Conservation (phyloP, 2,888 invertebrate species). For the Chloromyia formosa region DNA sequence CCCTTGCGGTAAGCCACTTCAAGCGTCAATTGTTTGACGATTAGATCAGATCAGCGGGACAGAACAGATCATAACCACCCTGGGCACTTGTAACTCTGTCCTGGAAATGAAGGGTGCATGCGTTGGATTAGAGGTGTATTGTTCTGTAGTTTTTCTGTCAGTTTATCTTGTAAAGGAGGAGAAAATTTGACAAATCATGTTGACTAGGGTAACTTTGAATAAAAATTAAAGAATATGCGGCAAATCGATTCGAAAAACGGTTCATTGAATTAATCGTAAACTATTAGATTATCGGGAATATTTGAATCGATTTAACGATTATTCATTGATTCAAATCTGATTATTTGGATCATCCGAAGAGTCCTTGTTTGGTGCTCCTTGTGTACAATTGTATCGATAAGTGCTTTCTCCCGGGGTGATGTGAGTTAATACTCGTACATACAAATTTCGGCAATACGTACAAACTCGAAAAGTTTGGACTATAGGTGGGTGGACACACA, state of each 20-base stretch:
- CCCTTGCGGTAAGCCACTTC: conserved; percentile 15
- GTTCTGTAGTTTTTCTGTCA: conserved; percentile 48
- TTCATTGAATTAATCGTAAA: not conserved
- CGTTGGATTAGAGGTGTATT: conserved; percentile 43
- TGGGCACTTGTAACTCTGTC: conserved; percentile 32
- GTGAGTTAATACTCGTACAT: too few relatives aligned
- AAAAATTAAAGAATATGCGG: conserved; percentile 2
- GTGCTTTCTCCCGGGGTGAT: too few relatives aligned
- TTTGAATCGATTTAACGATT: conserved; percentile 42
- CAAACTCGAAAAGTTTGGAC: too few relatives aligned
- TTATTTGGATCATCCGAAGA: not conserved
- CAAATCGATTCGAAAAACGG: not conserved
- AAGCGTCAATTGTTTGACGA: conserved; percentile 35
- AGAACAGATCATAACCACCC: conserved; percentile 23
- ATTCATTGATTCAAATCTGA: conserved; percentile 28
- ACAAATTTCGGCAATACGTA: too few relatives aligned
- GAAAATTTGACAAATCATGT: conserved; percentile 37
- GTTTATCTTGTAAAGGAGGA: conserved; percentile 33
- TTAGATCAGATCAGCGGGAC: conserved; percentile 26
- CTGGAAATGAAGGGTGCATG: not conserved
- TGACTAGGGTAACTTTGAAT: conserved; percentile 15
- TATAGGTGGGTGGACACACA: too few relatives aligned
- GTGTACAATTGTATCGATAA: too few relatives aligned
- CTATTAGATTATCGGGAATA: conserved; percentile 11
- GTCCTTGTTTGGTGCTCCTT: not conserved